Percentiles rank a stretch among this genome's conserved stretches.
These are phyloP conservation scores for Trigoniulus corallinus DNA, from an alignment of 1,140 invertebrate species.

Conservation along the genomic window DNA sequence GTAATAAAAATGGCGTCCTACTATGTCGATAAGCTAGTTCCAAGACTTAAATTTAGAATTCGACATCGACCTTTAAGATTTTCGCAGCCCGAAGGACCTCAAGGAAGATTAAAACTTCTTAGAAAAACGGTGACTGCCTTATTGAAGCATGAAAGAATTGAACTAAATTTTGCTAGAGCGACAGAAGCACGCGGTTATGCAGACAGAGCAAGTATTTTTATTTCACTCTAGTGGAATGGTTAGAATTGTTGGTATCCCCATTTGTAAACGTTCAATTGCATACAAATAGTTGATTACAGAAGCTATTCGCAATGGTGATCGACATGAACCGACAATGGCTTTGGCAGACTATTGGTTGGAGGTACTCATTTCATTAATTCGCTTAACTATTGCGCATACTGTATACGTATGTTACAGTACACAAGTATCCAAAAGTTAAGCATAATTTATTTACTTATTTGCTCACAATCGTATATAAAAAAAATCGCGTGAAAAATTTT, in stretches of 20 bases:
- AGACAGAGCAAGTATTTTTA: conserved; percentile 36
- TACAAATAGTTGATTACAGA: conserved; percentile 60
- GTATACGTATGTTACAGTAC: too few species aligned
- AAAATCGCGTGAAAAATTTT: conserved; percentile 46
- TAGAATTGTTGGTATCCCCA: neutral
- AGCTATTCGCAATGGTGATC: conserved; percentile 69
- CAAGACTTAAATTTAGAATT: conserved; percentile 47
- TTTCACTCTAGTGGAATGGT: neutral
- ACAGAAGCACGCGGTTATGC: conserved; percentile 78
- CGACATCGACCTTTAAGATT: conserved; percentile 39
- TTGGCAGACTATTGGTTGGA: conserved; percentile 71
- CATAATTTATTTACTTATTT: conserved; percentile 4
- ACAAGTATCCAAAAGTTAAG: too few species aligned
- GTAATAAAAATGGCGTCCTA: too few species aligned
- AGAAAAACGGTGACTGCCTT: conserved; percentile 65
- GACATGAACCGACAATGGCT: conserved; percentile 70
- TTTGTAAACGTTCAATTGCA: conserved; percentile 1
- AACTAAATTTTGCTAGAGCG: conserved; percentile 51
- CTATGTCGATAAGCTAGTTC: conserved; percentile 32
- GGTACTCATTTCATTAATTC: conserved; percentile 16
- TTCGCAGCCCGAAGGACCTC: conserved; percentile 42
- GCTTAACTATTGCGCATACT: too few species aligned
- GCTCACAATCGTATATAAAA: conserved; percentile 1
- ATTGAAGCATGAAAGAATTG: conserved; percentile 74
- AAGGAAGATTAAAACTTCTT: conserved; percentile 55